Evolutionary conservation across 2,888 invertebrate species (phyloP).

Genomic region (Steromphala cineraria): DNA sequence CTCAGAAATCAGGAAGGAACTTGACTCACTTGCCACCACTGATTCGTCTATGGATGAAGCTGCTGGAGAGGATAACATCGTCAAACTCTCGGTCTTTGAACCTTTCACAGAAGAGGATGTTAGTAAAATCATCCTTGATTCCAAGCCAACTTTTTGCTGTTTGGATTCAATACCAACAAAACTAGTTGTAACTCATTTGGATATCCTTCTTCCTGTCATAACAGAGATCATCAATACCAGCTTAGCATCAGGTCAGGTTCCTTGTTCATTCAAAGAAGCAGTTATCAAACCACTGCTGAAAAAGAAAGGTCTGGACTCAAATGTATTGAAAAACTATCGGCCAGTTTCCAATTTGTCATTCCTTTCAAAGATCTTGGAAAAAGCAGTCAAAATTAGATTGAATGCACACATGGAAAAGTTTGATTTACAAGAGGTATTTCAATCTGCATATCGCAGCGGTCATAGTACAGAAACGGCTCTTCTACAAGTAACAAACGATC

Average conservation of each 20-base stretch:
- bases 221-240: neutral
- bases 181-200: neutral
- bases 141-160: neutral
- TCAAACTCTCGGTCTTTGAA: no score
- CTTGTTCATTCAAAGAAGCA: neutral
- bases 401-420: neutral
- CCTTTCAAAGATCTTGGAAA: neutral
- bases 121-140: neutral
- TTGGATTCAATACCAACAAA: neutral
- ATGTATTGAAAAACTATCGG: neutral
- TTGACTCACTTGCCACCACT: no score
- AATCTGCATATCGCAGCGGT: neutral
- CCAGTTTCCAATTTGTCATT: no score
- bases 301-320: neutral
- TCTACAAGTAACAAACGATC: neutral
- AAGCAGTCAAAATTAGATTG: neutral
- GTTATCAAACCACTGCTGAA: neutral
- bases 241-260: neutral
- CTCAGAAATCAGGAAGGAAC: no score
- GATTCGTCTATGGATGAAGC: no score
- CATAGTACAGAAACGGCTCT: neutral
- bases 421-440: neutral
- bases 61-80: no score
- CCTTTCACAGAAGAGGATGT: no score
- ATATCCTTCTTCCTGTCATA: neutral